A percentile compares a stretch with the other conserved stretches of the same genome.
Evolutionary conservation across 2,113 vertebrate species (phyloP).

Genomic region (Channa argus): DNA sequence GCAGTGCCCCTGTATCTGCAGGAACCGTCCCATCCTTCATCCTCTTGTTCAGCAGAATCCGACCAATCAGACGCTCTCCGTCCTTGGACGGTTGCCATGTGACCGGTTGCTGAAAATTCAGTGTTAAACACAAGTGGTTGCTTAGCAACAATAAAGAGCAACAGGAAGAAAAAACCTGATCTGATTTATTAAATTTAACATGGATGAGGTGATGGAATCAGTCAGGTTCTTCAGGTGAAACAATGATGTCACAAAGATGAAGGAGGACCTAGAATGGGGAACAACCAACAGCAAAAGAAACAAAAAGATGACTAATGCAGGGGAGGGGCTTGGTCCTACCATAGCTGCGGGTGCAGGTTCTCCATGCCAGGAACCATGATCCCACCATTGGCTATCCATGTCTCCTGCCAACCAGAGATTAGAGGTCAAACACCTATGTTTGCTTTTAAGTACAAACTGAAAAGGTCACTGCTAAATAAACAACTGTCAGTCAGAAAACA

Average conservation of each 20-base stretch:
- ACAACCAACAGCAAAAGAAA: background rate
- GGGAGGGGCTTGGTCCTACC: slow-evolving; percentile 87
- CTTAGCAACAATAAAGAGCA: slow-evolving; percentile 34
- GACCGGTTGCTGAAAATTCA: slow-evolving; percentile 88
- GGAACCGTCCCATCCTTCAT: slow-evolving; percentile 94
- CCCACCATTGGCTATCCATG: slow-evolving; percentile 97
- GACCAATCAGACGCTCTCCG: slow-evolving; percentile 95
- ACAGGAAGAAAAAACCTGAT: background rate
- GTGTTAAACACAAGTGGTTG: background rate
- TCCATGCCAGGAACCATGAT: slow-evolving; percentile 93
- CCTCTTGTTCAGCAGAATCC: slow-evolving; percentile 94
- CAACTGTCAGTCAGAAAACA: too few species aligned
- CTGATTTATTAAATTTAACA: too few species aligned
- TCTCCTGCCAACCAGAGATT: slow-evolving; percentile 84
- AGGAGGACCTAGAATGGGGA: background rate
- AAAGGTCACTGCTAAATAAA: too few species aligned
- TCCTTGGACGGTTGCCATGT: slow-evolving; percentile 98
- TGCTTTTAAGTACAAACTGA: too few species aligned
- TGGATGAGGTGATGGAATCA: too few species aligned
- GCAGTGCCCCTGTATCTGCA: slow-evolving; percentile 92
- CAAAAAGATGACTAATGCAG: background rate
- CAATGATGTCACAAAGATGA: background rate
- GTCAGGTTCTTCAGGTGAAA: background rate
- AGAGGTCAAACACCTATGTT: background rate
- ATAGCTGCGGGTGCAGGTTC: slow-evolving; percentile 92